A percentile compares a stretch with the other conserved stretches of the same genome.
These are phyloP conservation scores for Branchellion lobata DNA, from an alignment of 2,888 invertebrate genomes.

Conservation along the genomic window DNA sequence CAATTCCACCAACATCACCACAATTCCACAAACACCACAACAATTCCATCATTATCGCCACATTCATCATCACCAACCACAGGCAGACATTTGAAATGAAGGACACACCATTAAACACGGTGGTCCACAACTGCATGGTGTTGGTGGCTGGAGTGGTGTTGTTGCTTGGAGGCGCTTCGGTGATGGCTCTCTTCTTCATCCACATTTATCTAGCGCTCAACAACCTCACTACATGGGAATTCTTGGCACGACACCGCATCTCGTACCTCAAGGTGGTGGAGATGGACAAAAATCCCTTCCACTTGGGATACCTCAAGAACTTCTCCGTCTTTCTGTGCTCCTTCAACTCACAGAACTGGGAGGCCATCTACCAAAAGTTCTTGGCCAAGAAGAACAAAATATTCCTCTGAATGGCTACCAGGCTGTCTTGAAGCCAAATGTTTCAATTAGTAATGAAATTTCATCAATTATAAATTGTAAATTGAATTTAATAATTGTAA, in stretches of 20 bases:
- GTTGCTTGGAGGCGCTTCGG: slow-evolving; percentile 56
- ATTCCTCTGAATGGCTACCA: background rate
- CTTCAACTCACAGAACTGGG: slow-evolving; percentile 46
- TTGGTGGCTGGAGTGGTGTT: slow-evolving; percentile 57
- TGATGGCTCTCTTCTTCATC: slow-evolving; percentile 56
- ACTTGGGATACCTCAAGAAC: slow-evolving; percentile 59
- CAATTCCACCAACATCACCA: no score
- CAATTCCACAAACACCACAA: no score
- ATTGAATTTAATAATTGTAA: no score
- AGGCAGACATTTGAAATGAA: slow-evolving; percentile 5
- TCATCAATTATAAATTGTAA: no score
- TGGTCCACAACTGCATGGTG: slow-evolving; percentile 56
- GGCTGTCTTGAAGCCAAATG: no score
- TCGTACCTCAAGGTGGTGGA: slow-evolving; percentile 60
- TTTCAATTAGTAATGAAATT: no score
- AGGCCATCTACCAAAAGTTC: slow-evolving; percentile 48
- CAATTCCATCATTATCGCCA: no score
- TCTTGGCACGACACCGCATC: slow-evolving; percentile 59
- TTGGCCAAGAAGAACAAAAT: slow-evolving; percentile 6
- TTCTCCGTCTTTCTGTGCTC: slow-evolving; percentile 52
- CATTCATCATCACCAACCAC: no score
- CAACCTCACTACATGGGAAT: slow-evolving; percentile 62
- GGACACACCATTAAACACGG: slow-evolving; percentile 53
- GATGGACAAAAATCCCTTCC: slow-evolving; percentile 59
- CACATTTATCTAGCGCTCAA: slow-evolving; percentile 60